Base-by-base conservation (phyloP, 2,888 invertebrate genomes). In the Cheilosia soror region DNA sequence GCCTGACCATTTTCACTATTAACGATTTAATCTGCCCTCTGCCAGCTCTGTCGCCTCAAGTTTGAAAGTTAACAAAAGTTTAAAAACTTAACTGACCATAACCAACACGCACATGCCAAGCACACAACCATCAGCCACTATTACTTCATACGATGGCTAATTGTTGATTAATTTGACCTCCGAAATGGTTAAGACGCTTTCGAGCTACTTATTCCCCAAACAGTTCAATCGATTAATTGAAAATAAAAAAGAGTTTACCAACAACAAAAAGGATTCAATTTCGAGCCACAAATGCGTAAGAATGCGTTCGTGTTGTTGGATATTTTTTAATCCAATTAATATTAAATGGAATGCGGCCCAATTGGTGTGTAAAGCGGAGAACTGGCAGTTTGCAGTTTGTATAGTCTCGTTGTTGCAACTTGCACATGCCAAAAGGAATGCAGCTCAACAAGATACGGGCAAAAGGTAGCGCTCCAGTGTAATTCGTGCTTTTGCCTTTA, bases 1-100 rank as follows among this genome's bases (percentile, higher is more conserved):
- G 42, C 65, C 79, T 71, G 75, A 71, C 69, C 79, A 53, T 47
- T 75, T 75, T 57, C 83, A 65, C 68, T 57, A 75, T 79, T 69
- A 72, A 68, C 62, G 51, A 57, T 51, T 76, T 66, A 42, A 57
- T 71, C n/a, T 37, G 44, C 37, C 11, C 15, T 44, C 63, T 49
- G 57, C 33, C 25, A 33, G n/a, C 47, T 71, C 37, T 44, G 40
- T 27, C 49, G 7, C 57, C 57, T 7, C 53, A n/a, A n/a, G n/a
- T 49, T 49, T 37, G 6, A 29, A 63, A 66, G 58, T 60, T 40
- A 66, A 66, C 66, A 76, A 20, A 71, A 60, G 55, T 37, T 37
- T 62, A 47, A 44, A 33, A 60, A 72, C 51, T 60, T 62, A 84
- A 75, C 84, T 71, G 69, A 79, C 80, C 84, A 76, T 71, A 79